Conservation (phyloP, 1,140 invertebrate genomes). For the Cepaea nemoralis region DNA sequence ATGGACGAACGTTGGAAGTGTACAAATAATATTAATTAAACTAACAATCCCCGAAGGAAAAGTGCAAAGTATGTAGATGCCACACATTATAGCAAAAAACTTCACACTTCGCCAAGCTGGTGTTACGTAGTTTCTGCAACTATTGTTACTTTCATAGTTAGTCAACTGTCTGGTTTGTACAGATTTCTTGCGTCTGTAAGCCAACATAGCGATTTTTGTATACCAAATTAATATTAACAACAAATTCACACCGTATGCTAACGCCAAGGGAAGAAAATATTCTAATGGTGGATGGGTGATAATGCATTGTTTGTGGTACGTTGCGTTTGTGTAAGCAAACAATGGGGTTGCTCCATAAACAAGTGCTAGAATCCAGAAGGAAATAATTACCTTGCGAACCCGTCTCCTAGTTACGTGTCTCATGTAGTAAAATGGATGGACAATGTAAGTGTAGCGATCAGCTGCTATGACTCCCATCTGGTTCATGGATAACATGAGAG, state of each 20-base stretch:
- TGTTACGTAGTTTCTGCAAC: neutral
- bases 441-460: neutral
- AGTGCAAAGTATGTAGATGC: neutral
- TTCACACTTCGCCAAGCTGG: neutral
- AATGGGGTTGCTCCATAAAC: neutral
- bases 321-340: neutral
- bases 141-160: neutral
- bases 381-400: neutral
- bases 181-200: neutral
- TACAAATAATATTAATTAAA: neutral
- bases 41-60: neutral
- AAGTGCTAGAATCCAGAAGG: neutral
- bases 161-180: neutral
- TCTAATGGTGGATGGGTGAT: neutral
- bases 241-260: neutral
- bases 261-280: neutral
- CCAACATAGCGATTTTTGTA: neutral
- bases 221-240: neutral
- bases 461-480: neutral
- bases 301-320: neutral
- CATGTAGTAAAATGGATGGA: neutral
- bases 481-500: neutral
- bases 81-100: neutral
- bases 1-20: neutral
- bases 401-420: neutral